A percentile compares a stretch with the other conserved stretches of the same genome.
Conservation (phyloP, 1,140 invertebrate species). For the Harlomillsia oculata region DNA sequence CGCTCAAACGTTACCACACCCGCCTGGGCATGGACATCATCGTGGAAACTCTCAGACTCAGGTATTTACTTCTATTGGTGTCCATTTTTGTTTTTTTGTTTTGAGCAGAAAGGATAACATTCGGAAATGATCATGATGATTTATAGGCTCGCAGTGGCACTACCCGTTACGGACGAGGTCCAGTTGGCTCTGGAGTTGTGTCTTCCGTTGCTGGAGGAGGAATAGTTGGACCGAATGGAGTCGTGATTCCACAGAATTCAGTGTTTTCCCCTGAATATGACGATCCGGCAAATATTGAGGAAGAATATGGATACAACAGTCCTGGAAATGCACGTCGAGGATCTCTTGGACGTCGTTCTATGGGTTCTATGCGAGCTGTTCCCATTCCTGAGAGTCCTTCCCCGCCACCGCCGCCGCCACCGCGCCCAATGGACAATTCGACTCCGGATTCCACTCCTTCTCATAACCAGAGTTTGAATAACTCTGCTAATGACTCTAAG, state of each 20-base stretch:
- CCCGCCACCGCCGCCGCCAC: slow-evolving; percentile 53
- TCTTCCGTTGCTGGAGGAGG: slow-evolving; percentile 34
- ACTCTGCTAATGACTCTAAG: slow-evolving; percentile 78
- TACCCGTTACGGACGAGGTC: slow-evolving; percentile 58
- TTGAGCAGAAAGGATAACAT: neutral
- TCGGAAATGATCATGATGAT: slow-evolving; percentile 8
- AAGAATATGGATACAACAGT: slow-evolving; percentile 77
- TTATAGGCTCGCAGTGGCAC: slow-evolving; percentile 52
- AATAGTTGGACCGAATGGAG: slow-evolving; percentile 33
- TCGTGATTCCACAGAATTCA: slow-evolving; percentile 37
- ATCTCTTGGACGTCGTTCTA: slow-evolving; percentile 58
- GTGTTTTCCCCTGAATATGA: slow-evolving; percentile 66
- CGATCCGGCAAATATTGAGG: slow-evolving; percentile 79
- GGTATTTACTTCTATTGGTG: neutral
- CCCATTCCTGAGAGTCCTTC: slow-evolving; percentile 54
- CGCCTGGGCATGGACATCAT: slow-evolving; percentile 60
- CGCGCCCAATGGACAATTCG: slow-evolving; percentile 41
- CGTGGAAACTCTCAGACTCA: slow-evolving; percentile 56
- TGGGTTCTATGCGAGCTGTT: slow-evolving; percentile 54
- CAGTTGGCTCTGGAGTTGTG: slow-evolving; percentile 35
- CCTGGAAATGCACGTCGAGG: slow-evolving; percentile 72
- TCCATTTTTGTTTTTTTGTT: neutral
- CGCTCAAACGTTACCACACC: slow-evolving; percentile 80
- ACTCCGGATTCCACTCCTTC: slow-evolving; percentile 50
- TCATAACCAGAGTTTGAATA: slow-evolving; percentile 45